Evolutionary conservation across 2,113 vertebrate species (phyloP).

Genomic region (Brachyistius frenatus): DNA sequence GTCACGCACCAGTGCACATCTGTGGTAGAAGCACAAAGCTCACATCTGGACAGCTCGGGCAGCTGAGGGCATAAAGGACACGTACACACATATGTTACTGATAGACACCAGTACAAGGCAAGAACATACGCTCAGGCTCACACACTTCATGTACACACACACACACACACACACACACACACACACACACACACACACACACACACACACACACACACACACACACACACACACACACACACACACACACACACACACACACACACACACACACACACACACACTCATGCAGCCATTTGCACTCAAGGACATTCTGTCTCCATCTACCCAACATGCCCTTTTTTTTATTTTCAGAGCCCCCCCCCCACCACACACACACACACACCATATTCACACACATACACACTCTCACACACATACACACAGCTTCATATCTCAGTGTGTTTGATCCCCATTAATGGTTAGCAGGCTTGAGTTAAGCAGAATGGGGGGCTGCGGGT

Average conservation of each 20-base stretch:
- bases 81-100: constrained; percentile 17
- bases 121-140: neutral
- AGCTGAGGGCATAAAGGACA: constrained; percentile 20
- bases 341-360: constrained; percentile 28
- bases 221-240: too few relatives aligned
- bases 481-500: constrained; percentile 44
- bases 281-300: neutral
- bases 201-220: too few relatives aligned
- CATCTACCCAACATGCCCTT: constrained; percentile 17
- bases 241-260: too few relatives aligned
- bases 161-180: neutral
- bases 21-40: neutral
- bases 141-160: constrained; percentile 7
- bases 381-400: neutral
- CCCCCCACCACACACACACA: constrained; percentile 3
- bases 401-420: constrained; percentile 4
- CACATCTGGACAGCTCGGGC: constrained; percentile 20
- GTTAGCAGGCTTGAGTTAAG: constrained; percentile 66
- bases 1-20: neutral
- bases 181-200: neutral
- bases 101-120: constrained; percentile 19
- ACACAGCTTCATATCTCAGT: constrained; percentile 40
- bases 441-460: constrained; percentile 75
- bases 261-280: neutral
- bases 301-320: constrained; percentile 36